Conservation (phyloP, 2,888 invertebrate species). For the Tenthredo distinguenda region DNA sequence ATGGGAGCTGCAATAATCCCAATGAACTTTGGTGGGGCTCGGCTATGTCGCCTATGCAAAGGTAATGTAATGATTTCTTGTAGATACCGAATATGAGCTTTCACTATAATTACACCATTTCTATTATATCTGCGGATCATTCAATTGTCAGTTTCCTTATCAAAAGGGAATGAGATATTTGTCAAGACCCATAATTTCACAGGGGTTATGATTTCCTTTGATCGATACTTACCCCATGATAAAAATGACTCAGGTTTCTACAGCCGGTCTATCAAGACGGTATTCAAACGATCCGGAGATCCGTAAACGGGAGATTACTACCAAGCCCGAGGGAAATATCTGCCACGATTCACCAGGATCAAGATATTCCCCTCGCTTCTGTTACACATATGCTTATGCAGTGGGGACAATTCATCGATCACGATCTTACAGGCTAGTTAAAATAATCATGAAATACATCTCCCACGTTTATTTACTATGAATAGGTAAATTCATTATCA, state of each 20-base stretch:
- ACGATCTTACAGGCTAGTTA: slow-evolving; percentile 85
- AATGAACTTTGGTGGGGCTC: slow-evolving; percentile 89
- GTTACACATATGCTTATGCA: slow-evolving; percentile 92
- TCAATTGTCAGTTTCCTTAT: background rate
- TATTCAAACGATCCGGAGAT: slow-evolving; percentile 80
- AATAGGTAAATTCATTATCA: background rate
- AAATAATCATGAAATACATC: background rate
- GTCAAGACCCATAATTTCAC: background rate
- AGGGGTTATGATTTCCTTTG: background rate
- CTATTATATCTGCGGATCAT: background rate
- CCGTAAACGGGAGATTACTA: slow-evolving; percentile 82
- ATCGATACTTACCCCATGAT: background rate
- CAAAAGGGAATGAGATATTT: background rate
- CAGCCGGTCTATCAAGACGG: slow-evolving; percentile 92
- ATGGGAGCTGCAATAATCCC: slow-evolving; percentile 94
- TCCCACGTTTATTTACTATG: background rate
- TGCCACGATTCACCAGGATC: slow-evolving; percentile 83
- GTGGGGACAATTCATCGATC: slow-evolving; percentile 95
- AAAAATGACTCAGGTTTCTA: slow-evolving; percentile 81
- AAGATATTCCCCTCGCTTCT: slow-evolving; percentile 83
- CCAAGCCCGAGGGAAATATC: slow-evolving; percentile 90
- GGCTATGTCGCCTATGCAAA: slow-evolving; percentile 89
- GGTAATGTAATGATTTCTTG: slow-evolving; percentile 59
- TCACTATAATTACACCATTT: slow-evolving; percentile 24
- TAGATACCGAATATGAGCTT: slow-evolving; percentile 1